phyloP scores from a whole-genome alignment of 1,140 invertebrate species.

The Gryllus bimaculatus region DNA sequence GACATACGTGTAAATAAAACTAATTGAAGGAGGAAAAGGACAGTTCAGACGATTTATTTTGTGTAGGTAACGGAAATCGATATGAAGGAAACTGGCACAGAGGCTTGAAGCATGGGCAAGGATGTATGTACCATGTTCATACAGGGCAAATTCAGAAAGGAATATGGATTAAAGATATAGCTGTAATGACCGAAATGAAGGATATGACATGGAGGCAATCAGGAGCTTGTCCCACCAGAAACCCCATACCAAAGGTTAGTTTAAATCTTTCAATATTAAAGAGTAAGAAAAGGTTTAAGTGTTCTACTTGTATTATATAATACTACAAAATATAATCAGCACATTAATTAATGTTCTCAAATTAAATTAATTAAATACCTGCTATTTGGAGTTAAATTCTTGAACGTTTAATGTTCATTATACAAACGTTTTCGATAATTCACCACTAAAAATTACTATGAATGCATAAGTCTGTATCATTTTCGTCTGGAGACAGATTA shows the following conservation, averaged over 20 bases:
- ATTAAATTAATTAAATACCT: too few relatives aligned
- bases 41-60: too few relatives aligned
- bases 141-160: constrained; percentile 51
- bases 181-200: constrained; percentile 39
- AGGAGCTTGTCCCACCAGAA: constrained; percentile 39
- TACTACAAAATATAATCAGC: background rate
- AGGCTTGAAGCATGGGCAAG: constrained; percentile 45
- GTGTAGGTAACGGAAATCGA: constrained; percentile 44
- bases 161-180: constrained; percentile 41
- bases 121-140: constrained; percentile 47
- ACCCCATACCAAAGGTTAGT: constrained; percentile 44
- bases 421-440: too few relatives aligned
- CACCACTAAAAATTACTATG: too few relatives aligned
- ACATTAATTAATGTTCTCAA: background rate
- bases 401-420: too few relatives aligned
- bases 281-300: background rate
- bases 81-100: constrained; percentile 49
- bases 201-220: constrained; percentile 46
- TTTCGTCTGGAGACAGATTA: too few relatives aligned
- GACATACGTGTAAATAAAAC: background rate
- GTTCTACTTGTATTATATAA: background rate
- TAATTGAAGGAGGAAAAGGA: background rate
- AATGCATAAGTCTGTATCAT: too few relatives aligned
- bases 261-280: background rate
- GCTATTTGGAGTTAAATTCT: too few relatives aligned